phyloP scores from a whole-genome alignment of 2,797 vertebrate species.

The Hylomyscus alleni region DNA sequence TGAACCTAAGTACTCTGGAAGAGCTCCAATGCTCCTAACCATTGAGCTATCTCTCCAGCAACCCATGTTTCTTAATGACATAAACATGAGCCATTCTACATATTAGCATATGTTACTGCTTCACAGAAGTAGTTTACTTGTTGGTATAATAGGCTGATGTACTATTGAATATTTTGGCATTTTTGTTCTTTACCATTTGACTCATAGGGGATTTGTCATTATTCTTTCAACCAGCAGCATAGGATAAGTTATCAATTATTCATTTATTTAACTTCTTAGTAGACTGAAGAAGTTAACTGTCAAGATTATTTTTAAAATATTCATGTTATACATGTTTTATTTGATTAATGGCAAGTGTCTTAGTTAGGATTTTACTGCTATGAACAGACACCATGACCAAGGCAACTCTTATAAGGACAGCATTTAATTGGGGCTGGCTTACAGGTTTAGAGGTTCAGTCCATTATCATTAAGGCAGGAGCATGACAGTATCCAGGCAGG shows the following conservation, averaged over 20 bases:
- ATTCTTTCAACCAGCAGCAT: not conserved
- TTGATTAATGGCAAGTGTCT: not conserved
- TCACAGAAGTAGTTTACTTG: not conserved
- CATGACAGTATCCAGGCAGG: not conserved
- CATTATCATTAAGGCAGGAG: not conserved
- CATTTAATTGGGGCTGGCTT: not conserved
- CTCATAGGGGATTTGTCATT: not conserved
- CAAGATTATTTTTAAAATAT: not conserved
- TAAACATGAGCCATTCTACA: conserved; percentile 78
- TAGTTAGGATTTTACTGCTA: not conserved
- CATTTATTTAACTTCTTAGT: not conserved
- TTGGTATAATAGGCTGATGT: not conserved
- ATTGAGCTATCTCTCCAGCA: not conserved
- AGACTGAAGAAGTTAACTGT: not conserved
- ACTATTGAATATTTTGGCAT: not conserved
- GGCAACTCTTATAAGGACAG: not conserved
- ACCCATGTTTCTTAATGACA: not conserved
- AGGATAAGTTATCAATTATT: not conserved
- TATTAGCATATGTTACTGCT: conserved; percentile 84
- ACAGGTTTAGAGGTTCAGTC: not conserved
- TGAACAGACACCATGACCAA: not conserved
- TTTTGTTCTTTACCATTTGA: not conserved
- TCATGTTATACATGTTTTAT: not conserved
- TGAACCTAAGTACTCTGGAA: not conserved
- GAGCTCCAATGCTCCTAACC: not conserved